These are phyloP conservation scores for Tetheella fluctuosa DNA, from an alignment of 2,888 invertebrate genomes.

Conservation along the genomic window DNA sequence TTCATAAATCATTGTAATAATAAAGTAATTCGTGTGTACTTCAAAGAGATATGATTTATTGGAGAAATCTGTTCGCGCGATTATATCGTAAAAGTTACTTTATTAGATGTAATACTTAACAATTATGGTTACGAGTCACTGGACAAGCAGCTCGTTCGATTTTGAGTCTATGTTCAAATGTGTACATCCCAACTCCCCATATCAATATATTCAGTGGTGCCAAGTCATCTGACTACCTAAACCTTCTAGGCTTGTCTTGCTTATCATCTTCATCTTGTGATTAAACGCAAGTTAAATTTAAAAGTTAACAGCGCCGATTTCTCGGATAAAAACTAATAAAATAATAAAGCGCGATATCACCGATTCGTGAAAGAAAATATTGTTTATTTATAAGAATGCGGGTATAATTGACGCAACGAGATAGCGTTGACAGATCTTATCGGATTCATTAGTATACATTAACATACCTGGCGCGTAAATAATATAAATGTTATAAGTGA, in stretches of 20 bases:
- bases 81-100: no score
- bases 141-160: no score
- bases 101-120: no score
- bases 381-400: slow-evolving; percentile 31
- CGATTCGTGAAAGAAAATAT: slow-evolving; percentile 36
- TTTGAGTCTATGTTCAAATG: no score
- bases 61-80: no score
- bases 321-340: background rate
- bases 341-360: background rate
- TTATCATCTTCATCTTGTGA: no score
- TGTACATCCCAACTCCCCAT: no score
- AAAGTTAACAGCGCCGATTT: background rate
- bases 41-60: background rate
- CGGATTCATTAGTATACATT: slow-evolving; percentile 42
- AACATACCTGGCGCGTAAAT: slow-evolving; percentile 38
- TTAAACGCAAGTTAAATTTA: background rate
- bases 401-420: slow-evolving; percentile 38
- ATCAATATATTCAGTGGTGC: no score
- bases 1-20: slow-evolving; percentile 14
- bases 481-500: slow-evolving; percentile 29
- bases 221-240: no score
- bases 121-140: no score
- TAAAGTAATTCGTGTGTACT: background rate
- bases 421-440: slow-evolving; percentile 42
- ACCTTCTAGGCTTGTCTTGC: no score